A percentile compares a stretch with the other conserved stretches of the same genome.
Conservation (phyloP, 2,888 invertebrate species). For the Caenorhabditis panamensis region DNA sequence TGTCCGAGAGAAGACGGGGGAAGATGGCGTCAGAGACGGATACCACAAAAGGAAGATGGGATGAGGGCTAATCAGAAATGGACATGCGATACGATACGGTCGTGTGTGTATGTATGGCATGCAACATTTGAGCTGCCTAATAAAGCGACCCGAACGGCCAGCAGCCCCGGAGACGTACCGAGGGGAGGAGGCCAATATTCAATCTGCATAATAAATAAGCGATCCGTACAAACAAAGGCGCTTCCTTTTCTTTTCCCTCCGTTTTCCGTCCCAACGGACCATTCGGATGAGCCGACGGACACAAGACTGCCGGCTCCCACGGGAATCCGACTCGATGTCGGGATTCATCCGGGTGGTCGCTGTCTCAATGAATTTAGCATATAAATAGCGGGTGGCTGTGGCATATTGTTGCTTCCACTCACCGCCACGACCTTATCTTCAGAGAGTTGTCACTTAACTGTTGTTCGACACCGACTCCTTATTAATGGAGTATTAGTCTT, state of each 20-base stretch:
- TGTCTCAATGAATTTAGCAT: conserved; percentile 52
- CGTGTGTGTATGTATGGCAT: conserved; percentile 13
- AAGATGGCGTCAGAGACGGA: not conserved
- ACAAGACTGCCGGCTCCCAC: conserved; percentile 48
- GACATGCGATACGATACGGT: conserved; percentile 56
- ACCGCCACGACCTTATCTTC: not conserved
- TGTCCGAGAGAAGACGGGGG: not conserved
- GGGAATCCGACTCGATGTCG: conserved; percentile 3
- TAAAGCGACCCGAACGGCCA: conserved; percentile 16
- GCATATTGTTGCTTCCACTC: conserved; percentile 9
- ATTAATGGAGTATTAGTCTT: conserved; percentile 32
- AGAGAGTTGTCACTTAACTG: conserved; percentile 12
- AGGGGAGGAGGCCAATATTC: conserved; percentile 51
- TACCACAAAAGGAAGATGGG: conserved; percentile 22
- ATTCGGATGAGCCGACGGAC: conserved; percentile 44
- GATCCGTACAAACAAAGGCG: conserved; percentile 59
- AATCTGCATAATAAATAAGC: conserved; percentile 65
- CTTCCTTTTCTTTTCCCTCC: conserved; percentile 35
- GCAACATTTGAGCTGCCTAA: conserved; percentile 50
- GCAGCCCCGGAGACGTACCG: not conserved
- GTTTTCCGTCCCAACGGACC: conserved; percentile 48
- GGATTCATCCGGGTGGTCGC: not conserved
- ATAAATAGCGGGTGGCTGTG: conserved; percentile 29
- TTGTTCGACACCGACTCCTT: conserved; percentile 29
- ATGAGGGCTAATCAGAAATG: conserved; percentile 61